These are phyloP conservation scores for Adrianichthys oophorus DNA, from an alignment of 2,797 vertebrate genomes.

Conservation along the genomic window DNA sequence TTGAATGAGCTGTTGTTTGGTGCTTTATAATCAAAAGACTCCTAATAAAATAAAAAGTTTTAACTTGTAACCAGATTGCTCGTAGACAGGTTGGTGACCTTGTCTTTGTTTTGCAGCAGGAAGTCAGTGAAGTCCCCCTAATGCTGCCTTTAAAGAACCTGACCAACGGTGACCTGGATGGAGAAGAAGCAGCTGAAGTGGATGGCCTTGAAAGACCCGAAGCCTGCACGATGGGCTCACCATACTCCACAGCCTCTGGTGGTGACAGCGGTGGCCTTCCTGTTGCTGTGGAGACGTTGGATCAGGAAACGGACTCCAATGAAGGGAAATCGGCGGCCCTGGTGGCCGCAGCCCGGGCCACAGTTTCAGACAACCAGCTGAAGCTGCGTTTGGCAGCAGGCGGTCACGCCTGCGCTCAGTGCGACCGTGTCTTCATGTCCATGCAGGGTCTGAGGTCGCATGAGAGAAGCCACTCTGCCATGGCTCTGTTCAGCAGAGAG, in stretches of 20 bases:
- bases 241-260: constrained; percentile 19
- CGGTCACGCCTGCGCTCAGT: constrained; percentile 93
- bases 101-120: constrained; percentile 67
- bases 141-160: constrained; percentile 58
- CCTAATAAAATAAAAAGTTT: too few relatives aligned
- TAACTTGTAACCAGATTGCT: too few relatives aligned
- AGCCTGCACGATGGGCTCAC: constrained; percentile 10
- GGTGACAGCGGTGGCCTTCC: not conserved
- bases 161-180: constrained; percentile 67
- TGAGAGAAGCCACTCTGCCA: constrained; percentile 96
- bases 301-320: constrained; percentile 15
- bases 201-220: constrained; percentile 32
- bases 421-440: constrained; percentile 97
- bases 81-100: not conserved
- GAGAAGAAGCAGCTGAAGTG: constrained; percentile 52
- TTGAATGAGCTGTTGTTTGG: not conserved
- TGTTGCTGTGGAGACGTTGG: constrained; percentile 35
- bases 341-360: constrained; percentile 69
- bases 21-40: not conserved
- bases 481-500: constrained; percentile 90
- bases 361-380: constrained; percentile 72
- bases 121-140: constrained; percentile 69
- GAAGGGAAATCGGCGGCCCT: constrained; percentile 62
- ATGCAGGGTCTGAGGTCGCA: constrained; percentile 98
- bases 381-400: constrained; percentile 83